Base-by-base conservation (phyloP, 2,113 vertebrate genomes). In the Cyphomyrus plagiostoma region DNA sequence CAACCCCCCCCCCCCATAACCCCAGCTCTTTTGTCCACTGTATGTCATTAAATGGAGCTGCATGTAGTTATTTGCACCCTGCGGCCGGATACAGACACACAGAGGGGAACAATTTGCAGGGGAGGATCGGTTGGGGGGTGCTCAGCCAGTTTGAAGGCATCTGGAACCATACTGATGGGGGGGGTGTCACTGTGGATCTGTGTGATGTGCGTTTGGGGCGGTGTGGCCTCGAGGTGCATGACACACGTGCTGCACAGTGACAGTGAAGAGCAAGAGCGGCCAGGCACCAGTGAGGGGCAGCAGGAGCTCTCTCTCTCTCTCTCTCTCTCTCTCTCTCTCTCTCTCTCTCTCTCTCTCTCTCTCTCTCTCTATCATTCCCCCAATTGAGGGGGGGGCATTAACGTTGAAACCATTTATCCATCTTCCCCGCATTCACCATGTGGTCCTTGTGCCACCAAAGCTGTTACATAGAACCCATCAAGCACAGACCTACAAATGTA, bases 51-150 rank as follows among this genome's bases (percentile, higher is more conserved):
- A 91, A 91, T 92, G 91, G 94, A 94, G 90, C 94, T 95, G 93
- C 91, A 94, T 94, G 91, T 93, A 93, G 94, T 95, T 95, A 95
- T 95, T 95, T 95, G 94, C 94, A 94, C 95, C 94, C 93, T 94
- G 94, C 92, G 95, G 95, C 94, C 95, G 94, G 93, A 96, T 95
- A 92, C 92, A 93, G 93, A 92, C 90, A 92, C 93, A 94, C 93
- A 95, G 92, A 95, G 92, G 93, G 93, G 94, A 95, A 93, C 94
- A 92, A 95, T 95, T 94, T 94, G 92, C 93, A 92, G 92, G 93
- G 93, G 93, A 94, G 93, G 93, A 92, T 93, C 92, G 87, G 93
- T 92, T 42, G 7, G 35, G 17, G 19, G 17, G 80, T 19, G 30
- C 92, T 93, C 92, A 91, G 92, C 8, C 85, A 88, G 90, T 87